Conservation (phyloP, 2,797 vertebrate species). For the Bufotes viridis region DNA sequence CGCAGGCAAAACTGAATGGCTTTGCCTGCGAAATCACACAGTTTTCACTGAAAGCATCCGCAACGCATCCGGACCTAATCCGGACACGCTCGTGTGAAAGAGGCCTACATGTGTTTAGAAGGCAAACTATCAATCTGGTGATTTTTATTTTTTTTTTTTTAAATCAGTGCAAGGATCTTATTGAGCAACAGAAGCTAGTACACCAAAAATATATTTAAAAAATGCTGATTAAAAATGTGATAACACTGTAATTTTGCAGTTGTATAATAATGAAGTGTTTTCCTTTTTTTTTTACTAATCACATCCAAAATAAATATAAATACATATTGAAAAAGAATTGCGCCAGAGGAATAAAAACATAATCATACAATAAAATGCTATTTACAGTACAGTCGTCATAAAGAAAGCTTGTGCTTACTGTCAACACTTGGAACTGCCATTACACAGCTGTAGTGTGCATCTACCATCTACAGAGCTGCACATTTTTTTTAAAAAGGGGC, state of each 20-base stretch:
- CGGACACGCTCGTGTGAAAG: no score
- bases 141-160: no score
- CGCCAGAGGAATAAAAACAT: neutral
- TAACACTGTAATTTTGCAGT: neutral
- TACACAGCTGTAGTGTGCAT: neutral
- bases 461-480: neutral
- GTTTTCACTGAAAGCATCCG: no score
- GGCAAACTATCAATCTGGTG: neutral
- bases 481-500: slow-evolving; percentile 47
- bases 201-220: neutral
- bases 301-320: neutral
- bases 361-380: neutral
- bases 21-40: no score
- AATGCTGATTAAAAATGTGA: neutral
- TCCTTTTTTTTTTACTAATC: neutral
- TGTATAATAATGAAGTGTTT: neutral
- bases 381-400: neutral
- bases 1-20: no score
- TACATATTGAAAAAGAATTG: neutral
- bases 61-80: no score
- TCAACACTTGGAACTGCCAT: slow-evolving; percentile 51
- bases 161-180: neutral
- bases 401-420: slow-evolving; percentile 39
- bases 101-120: no score
- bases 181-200: no score